Evolutionary conservation across 2,113 vertebrate species (phyloP).

Genomic region (Rafetus swinhoei): DNA sequence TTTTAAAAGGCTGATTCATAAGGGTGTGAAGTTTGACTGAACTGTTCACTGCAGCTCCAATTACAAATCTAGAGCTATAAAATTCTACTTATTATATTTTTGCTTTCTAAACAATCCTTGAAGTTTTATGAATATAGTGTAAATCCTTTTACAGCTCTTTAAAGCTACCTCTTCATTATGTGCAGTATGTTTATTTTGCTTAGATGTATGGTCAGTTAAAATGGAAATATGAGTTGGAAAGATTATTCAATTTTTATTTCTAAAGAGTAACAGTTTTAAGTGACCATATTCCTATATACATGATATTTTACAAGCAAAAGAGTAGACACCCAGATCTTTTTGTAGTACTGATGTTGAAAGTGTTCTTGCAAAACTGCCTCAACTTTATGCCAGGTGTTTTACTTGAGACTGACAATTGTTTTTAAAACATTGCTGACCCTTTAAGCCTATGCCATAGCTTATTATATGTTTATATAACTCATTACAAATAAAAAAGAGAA

Average conservation of each 20-base stretch:
- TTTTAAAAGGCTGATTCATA: slow-evolving; percentile 7
- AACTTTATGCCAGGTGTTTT: slow-evolving; percentile 79
- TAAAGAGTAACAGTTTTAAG: slow-evolving; percentile 2
- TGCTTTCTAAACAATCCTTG: slow-evolving; percentile 42
- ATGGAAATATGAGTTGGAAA: slow-evolving; percentile 27
- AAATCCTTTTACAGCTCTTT: slow-evolving; percentile 41
- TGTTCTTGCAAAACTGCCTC: neutral
- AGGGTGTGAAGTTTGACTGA: neutral
- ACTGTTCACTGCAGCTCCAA: neutral
- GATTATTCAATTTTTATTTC: slow-evolving; percentile 12
- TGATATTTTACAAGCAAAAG: slow-evolving; percentile 44
- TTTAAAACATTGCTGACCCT: slow-evolving; percentile 83
- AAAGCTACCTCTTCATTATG: slow-evolving; percentile 25
- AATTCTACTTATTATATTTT: slow-evolving; percentile 38
- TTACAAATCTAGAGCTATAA: slow-evolving; percentile 38
- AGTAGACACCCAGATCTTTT: slow-evolving; percentile 22
- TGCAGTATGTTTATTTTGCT: slow-evolving; percentile 24
- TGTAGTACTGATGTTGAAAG: slow-evolving; percentile 39
- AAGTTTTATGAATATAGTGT: slow-evolving; percentile 46
- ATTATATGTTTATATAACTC: slow-evolving; percentile 80
- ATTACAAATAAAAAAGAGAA: slow-evolving; percentile 78
- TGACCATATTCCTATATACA: slow-evolving; percentile 22
- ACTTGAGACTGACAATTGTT: slow-evolving; percentile 84
- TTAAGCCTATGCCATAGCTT: slow-evolving; percentile 76
- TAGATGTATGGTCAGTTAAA: slow-evolving; percentile 28